A percentile compares a stretch with the other conserved stretches of the same genome.
Evolutionary conservation across 2,888 invertebrate species (phyloP).

Genomic region (Drosophila longiperda): DNA sequence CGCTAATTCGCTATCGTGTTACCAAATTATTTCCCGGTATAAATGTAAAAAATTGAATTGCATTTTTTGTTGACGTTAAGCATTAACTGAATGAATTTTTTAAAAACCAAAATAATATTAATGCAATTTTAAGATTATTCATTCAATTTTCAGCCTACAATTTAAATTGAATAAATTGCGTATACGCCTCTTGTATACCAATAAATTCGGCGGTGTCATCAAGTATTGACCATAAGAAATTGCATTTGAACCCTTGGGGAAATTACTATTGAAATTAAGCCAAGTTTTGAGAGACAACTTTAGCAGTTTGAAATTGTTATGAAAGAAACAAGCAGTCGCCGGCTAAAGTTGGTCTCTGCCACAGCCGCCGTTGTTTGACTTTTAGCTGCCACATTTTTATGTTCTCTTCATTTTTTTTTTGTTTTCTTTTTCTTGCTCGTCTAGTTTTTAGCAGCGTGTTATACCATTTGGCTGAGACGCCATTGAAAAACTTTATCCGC

Average conservation of each 20-base stretch:
- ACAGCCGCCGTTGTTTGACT: conserved; percentile 48
- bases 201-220: conserved; percentile 11
- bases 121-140: neutral
- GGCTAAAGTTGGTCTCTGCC: conserved; percentile 18
- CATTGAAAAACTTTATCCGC: conserved; percentile 60
- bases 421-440: conserved; percentile 1
- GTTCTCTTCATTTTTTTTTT: conserved; percentile 13
- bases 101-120: neutral
- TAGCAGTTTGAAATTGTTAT: conserved; percentile 39
- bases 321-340: conserved; percentile 33
- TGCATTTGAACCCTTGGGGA: conserved; percentile 15
- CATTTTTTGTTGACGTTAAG: conserved; percentile 27
- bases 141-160: neutral
- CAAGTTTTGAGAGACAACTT: conserved; percentile 32
- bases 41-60: conserved; percentile 55
- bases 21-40: conserved; percentile 52
- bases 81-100: neutral
- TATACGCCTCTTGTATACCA: conserved; percentile 38
- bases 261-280: conserved; percentile 46
- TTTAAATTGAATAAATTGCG: conserved; percentile 24
- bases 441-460: conserved; percentile 32
- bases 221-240: conserved; percentile 26
- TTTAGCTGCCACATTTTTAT: conserved; percentile 42
- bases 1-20: conserved; percentile 58
- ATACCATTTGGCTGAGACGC: conserved; percentile 33